These are phyloP conservation scores for Pipistrellus kuhlii DNA, from an alignment of 2,797 vertebrate species.

Conservation along the genomic window DNA sequence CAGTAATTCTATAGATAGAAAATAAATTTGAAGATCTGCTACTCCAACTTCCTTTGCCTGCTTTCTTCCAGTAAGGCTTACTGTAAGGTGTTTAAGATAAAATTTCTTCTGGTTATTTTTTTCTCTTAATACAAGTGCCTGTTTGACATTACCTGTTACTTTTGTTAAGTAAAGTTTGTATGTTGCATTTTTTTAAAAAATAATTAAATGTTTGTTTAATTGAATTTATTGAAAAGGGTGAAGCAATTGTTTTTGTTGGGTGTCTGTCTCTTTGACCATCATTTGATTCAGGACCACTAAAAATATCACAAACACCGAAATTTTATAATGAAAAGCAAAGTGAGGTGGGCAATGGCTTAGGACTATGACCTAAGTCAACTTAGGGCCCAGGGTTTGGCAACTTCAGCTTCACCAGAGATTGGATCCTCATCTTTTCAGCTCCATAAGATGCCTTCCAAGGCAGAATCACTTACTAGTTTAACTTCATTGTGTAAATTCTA, in stretches of 20 bases:
- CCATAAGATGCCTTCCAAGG: background rate
- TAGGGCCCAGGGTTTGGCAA: background rate
- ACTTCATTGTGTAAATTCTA: conserved; percentile 12
- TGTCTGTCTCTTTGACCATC: background rate
- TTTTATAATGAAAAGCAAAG: background rate
- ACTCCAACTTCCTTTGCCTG: background rate
- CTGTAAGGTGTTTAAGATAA: too few species aligned
- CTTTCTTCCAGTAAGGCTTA: background rate
- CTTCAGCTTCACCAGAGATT: background rate
- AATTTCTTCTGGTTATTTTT: too few species aligned
- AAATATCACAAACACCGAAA: conserved; percentile 39
- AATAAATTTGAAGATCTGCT: background rate
- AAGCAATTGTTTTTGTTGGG: background rate
- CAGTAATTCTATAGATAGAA: background rate
- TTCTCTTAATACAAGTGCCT: too few species aligned
- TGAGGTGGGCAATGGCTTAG: background rate
- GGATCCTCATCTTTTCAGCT: background rate
- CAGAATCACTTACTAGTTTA: background rate
- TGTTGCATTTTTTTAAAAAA: too few species aligned
- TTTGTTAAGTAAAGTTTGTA: too few species aligned
- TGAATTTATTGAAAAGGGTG: conserved; percentile 12
- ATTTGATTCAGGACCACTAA: background rate
- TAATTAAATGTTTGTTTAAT: background rate
- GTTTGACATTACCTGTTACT: too few species aligned
- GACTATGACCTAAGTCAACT: background rate